These are phyloP conservation scores for Heliothis virescens DNA, from an alignment of 1,140 invertebrate genomes.

Conservation along the genomic window DNA sequence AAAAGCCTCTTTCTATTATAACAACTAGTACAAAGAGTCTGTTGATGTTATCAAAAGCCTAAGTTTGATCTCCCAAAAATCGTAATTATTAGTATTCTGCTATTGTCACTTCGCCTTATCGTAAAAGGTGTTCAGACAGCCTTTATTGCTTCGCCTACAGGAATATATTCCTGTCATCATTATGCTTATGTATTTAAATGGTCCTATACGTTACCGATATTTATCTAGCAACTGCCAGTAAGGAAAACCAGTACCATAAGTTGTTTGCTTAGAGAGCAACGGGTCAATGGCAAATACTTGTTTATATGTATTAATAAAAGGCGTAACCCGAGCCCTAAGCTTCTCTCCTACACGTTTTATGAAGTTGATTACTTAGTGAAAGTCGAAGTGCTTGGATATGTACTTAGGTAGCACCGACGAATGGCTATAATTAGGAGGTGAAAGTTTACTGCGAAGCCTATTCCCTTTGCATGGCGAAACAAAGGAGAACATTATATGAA, in stretches of 20 bases:
- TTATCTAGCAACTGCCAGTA: not conserved
- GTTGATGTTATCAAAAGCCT: not conserved
- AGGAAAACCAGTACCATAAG: slow-evolving; percentile 14
- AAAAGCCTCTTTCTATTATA: too few relatives aligned
- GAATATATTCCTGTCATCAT: not conserved
- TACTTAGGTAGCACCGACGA: slow-evolving; percentile 24
- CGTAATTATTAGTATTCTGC: not conserved
- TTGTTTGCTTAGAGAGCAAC: not conserved
- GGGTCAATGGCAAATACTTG: slow-evolving; percentile 32
- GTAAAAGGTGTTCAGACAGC: not conserved
- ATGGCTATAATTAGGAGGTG: slow-evolving; percentile 37
- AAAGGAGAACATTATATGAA: slow-evolving; percentile 1
- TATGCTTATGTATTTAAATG: too few relatives aligned
- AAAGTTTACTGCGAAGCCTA: slow-evolving; percentile 24
- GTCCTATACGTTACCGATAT: not conserved
- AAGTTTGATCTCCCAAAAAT: not conserved
- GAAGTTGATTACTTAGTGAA: slow-evolving; percentile 40
- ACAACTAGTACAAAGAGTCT: not conserved
- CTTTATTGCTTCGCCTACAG: not conserved
- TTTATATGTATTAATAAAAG: slow-evolving; percentile 34
- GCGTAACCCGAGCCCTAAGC: slow-evolving; percentile 29
- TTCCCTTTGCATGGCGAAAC: slow-evolving; percentile 6
- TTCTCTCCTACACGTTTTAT: slow-evolving; percentile 36
- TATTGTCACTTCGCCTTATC: not conserved
- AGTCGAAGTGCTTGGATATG: slow-evolving; percentile 7